These are phyloP conservation scores for Atherix ibis DNA, from an alignment of 2,888 invertebrate genomes.

Conservation along the genomic window DNA sequence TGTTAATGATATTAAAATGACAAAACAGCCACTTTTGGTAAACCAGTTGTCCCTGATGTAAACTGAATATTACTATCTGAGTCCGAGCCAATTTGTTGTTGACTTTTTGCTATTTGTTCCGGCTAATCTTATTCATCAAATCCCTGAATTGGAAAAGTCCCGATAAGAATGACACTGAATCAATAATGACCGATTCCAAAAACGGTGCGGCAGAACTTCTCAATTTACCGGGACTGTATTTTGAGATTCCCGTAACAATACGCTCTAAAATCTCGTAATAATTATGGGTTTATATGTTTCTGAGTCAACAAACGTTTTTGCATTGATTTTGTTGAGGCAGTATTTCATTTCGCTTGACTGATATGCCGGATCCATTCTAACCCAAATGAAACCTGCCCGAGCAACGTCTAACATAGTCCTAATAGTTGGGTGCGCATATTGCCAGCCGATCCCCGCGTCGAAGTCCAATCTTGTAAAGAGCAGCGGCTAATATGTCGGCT, in stretches of 20 bases:
- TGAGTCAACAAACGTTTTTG: slow-evolving; percentile 49
- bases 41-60: slow-evolving; percentile 66
- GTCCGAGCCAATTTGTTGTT: slow-evolving; percentile 44
- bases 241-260: slow-evolving; percentile 41
- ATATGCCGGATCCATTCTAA: slow-evolving; percentile 64
- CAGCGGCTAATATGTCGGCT: slow-evolving; percentile 51
- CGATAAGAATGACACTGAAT: slow-evolving; percentile 34
- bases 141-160: slow-evolving; percentile 34
- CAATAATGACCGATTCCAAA: slow-evolving; percentile 41
- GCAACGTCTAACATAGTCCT: slow-evolving; percentile 54
- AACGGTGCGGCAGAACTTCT: slow-evolving; percentile 33
- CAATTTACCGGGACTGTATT: slow-evolving; percentile 33
- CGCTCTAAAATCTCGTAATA: slow-evolving; percentile 48
- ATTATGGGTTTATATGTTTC: slow-evolving; percentile 45
- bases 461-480: slow-evolving; percentile 51
- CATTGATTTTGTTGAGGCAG: slow-evolving; percentile 52
- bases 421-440: slow-evolving; percentile 62
- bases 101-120: slow-evolving; percentile 23
- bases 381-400: slow-evolving; percentile 54
- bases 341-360: slow-evolving; percentile 52
- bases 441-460: slow-evolving; percentile 57
- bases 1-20: slow-evolving; percentile 62
- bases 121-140: too few species aligned
- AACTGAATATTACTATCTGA: slow-evolving; percentile 63
- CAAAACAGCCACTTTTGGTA: slow-evolving; percentile 60